Percentiles rank a stretch among this genome's conserved stretches.
These are phyloP conservation scores for Anisognathus igniventris DNA, from an alignment of 2,797 vertebrate genomes.

Conservation along the genomic window DNA sequence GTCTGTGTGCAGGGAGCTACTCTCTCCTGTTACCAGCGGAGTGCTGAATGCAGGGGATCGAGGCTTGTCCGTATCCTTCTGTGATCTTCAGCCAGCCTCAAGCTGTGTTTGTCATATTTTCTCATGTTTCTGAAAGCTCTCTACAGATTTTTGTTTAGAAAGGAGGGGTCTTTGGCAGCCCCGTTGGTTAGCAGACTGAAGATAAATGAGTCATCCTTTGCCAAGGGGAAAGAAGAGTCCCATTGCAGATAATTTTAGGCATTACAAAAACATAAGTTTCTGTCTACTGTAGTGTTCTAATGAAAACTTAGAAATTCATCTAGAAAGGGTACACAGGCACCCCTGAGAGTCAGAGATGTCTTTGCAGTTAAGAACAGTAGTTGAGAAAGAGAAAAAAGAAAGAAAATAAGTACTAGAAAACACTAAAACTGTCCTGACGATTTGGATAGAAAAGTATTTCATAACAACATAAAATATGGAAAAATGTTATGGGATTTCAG, in stretches of 20 bases:
- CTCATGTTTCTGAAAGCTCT: not conserved
- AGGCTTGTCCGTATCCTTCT: not conserved
- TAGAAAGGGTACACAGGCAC: not conserved
- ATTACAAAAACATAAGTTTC: not conserved
- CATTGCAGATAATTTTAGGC: not conserved
- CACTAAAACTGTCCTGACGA: fast-evolving
- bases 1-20: not conserved
- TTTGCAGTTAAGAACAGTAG: not conserved
- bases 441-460: not conserved
- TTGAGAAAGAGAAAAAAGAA: not conserved
- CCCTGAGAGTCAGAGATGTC: not conserved
- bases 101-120: not conserved
- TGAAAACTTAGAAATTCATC: not conserved
- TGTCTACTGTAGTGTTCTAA: not conserved
- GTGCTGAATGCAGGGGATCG: not conserved
- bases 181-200: not conserved
- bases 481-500: not conserved
- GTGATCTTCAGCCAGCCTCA: not conserved
- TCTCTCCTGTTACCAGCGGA: not conserved
- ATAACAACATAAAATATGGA: not conserved
- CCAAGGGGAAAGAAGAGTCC: not conserved
- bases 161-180: not conserved
- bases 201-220: not conserved
- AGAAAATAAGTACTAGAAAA: not conserved
- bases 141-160: not conserved